phyloP scores from a whole-genome alignment of 2,888 invertebrate species.

The Lepidochitona cinerea region DNA sequence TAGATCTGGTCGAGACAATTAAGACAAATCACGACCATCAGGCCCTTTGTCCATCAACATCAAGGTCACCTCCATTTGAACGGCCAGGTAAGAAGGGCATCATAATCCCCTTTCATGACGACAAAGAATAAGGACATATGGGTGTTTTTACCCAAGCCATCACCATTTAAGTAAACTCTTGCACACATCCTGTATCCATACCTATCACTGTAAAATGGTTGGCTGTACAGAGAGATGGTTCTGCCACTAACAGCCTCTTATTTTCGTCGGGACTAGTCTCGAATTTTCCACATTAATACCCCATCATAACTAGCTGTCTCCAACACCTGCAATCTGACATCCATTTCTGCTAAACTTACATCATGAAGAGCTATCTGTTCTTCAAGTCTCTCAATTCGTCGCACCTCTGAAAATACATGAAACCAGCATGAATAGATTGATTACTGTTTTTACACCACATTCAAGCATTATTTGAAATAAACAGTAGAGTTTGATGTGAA shows the following conservation, averaged over 20 bases:
- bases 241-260: conserved; percentile 53
- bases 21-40: conserved; percentile 45
- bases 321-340: conserved; percentile 57
- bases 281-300: conserved; percentile 62
- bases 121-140: conserved; percentile 67
- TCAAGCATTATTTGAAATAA: too few relatives aligned
- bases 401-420: too few relatives aligned
- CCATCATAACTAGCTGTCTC: conserved; percentile 63
- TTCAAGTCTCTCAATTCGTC: conserved; percentile 37
- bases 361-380: conserved; percentile 44
- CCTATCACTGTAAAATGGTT: conserved; percentile 64
- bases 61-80: conserved; percentile 61
- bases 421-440: too few relatives aligned
- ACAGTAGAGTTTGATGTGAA: too few relatives aligned
- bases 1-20: conserved; percentile 63
- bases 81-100: conserved; percentile 64
- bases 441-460: too few relatives aligned
- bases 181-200: conserved; percentile 68
- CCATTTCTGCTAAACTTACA: conserved; percentile 55
- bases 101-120: conserved; percentile 65
- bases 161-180: conserved; percentile 66
- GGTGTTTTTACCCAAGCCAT: conserved; percentile 63
- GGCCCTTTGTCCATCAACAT: conserved; percentile 59
- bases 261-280: conserved; percentile 55
- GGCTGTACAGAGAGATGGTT: conserved; percentile 62